Evolutionary conservation across 2,797 vertebrate species (phyloP).

Genomic region (Microhierax caerulescens): DNA sequence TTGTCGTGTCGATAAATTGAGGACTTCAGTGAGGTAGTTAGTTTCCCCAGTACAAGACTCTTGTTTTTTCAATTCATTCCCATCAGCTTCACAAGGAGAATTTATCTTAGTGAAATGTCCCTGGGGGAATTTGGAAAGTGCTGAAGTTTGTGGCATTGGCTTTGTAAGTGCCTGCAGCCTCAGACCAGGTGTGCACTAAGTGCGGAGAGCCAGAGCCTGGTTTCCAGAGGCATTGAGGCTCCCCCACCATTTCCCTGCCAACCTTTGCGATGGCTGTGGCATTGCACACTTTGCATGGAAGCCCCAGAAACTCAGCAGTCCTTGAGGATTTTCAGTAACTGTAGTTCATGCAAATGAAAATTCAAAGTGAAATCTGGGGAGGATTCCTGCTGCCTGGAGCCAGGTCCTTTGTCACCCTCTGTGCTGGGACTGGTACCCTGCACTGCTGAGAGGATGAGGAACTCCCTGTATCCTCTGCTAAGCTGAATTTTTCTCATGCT

Average conservation of each 20-base stretch:
- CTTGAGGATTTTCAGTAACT: background rate
- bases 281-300: background rate
- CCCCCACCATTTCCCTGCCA: accelerated
- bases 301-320: background rate
- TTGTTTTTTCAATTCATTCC: background rate
- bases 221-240: background rate
- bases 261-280: accelerated
- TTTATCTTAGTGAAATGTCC: background rate
- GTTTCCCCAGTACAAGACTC: background rate
- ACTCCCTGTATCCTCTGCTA: background rate
- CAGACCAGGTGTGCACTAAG: background rate
- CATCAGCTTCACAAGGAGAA: background rate
- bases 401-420: background rate
- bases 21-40: background rate
- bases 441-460: background rate
- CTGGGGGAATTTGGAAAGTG: background rate
- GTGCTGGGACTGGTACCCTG: background rate
- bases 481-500: background rate
- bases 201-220: background rate
- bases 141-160: background rate
- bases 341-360: background rate
- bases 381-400: background rate
- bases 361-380: background rate
- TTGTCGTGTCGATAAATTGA: background rate
- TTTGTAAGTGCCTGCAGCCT: background rate